Evolutionary conservation across 2,113 vertebrate species (phyloP).

Genomic region (Pachycephala philippinensis): DNA sequence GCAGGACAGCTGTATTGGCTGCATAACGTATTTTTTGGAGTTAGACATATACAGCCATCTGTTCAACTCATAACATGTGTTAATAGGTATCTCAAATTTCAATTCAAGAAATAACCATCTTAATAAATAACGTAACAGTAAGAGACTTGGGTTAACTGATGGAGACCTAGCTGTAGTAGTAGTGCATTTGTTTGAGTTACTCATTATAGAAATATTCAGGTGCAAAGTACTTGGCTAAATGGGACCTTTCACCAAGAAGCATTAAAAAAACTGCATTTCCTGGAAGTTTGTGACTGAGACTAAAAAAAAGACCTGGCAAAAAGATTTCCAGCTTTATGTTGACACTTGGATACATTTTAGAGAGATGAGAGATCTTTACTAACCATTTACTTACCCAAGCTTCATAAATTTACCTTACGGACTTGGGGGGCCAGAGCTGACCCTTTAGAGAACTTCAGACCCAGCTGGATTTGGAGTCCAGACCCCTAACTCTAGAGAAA

Average conservation of each 20-base stretch:
- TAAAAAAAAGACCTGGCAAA: neutral
- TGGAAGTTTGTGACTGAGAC: neutral
- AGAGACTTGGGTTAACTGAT: neutral
- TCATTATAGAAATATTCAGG: slow-evolving; percentile 4
- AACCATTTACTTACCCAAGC: neutral
- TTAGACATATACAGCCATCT: slow-evolving; percentile 27
- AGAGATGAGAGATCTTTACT: neutral
- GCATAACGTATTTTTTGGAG: neutral
- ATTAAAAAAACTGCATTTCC: neutral
- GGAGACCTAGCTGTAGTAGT: neutral
- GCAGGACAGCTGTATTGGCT: slow-evolving; percentile 2
- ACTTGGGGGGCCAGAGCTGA: neutral
- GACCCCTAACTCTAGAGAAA: neutral
- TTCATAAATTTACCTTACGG: neutral
- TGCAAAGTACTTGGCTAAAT: neutral
- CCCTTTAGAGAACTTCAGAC: neutral
- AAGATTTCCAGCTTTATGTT: neutral
- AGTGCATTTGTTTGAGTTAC: neutral
- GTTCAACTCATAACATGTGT: slow-evolving; percentile 17
- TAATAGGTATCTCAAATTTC: slow-evolving; percentile 53
- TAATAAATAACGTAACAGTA: slow-evolving; percentile 6
- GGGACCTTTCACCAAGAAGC: neutral
- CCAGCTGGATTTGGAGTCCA: neutral
- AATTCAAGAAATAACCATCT: slow-evolving; percentile 22
- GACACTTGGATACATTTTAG: neutral